These are phyloP conservation scores for Aythya baeri DNA, from an alignment of 2,113 vertebrate species.

Conservation along the genomic window DNA sequence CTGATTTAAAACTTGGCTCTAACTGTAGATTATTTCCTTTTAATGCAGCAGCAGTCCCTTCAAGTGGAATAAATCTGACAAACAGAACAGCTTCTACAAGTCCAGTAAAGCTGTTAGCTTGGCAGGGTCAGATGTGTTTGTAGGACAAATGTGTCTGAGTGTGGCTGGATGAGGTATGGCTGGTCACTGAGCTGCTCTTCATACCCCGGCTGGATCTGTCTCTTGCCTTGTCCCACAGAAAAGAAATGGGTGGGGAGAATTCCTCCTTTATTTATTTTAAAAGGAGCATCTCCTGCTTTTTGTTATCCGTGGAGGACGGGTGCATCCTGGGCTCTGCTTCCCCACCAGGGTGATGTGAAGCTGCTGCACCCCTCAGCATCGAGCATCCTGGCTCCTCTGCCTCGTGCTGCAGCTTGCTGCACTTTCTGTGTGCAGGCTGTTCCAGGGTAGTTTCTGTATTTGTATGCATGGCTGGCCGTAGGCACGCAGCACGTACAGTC, in stretches of 20 bases:
- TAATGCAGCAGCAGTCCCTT: neutral
- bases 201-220: neutral
- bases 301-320: neutral
- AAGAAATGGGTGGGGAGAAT: neutral
- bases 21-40: neutral
- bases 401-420: neutral
- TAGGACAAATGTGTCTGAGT: neutral
- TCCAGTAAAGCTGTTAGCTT: neutral
- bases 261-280: too few species aligned
- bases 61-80: neutral
- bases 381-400: neutral
- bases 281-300: neutral
- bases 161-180: neutral
- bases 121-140: neutral
- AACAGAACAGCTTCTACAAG: neutral
- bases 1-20: neutral
- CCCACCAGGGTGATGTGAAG: too few species aligned
- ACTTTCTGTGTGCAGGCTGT: accelerated
- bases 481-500: neutral
- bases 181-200: neutral
- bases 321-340: neutral
- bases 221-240: accelerated
- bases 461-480: accelerated
- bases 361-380: neutral
- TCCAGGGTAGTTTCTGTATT: neutral